phyloP scores from a whole-genome alignment of 1,140 invertebrate genomes.

The Stegodyphus mimosarum region DNA sequence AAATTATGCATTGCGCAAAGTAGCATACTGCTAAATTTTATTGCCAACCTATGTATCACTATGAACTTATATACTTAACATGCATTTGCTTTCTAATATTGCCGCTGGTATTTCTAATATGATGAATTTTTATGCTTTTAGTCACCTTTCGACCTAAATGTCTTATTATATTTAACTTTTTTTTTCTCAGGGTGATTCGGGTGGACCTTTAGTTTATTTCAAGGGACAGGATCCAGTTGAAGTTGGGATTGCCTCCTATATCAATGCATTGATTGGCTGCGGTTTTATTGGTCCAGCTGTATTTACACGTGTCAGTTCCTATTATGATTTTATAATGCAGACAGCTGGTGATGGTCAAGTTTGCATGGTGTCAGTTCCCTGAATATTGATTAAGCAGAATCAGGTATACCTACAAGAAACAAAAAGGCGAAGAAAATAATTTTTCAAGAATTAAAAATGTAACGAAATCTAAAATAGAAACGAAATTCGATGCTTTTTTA shows the following conservation, averaged over 20 bases:
- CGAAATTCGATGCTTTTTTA: too few relatives aligned
- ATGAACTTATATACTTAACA: too few relatives aligned
- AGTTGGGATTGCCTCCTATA: constrained; percentile 41
- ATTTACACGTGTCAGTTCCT: constrained; percentile 81
- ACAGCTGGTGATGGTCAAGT: constrained; percentile 6
- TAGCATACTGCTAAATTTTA: background rate
- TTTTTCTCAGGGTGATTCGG: constrained; percentile 61
- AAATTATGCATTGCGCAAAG: background rate
- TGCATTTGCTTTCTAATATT: too few relatives aligned
- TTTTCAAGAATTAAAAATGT: too few relatives aligned
- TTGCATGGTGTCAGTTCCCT: too few relatives aligned
- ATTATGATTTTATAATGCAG: constrained; percentile 78
- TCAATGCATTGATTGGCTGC: constrained; percentile 69
- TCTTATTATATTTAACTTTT: background rate
- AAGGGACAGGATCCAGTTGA: background rate
- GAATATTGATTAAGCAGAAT: too few relatives aligned
- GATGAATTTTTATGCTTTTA: background rate
- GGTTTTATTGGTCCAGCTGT: constrained; percentile 92
- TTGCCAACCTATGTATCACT: background rate
- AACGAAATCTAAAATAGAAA: too few relatives aligned
- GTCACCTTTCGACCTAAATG: background rate
- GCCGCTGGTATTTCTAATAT: background rate
- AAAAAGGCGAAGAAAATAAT: too few relatives aligned
- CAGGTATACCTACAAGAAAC: too few relatives aligned
- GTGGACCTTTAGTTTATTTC: constrained; percentile 28